Conservation (phyloP, 2,797 vertebrate species). For the Rhinogobio ventralis region DNA sequence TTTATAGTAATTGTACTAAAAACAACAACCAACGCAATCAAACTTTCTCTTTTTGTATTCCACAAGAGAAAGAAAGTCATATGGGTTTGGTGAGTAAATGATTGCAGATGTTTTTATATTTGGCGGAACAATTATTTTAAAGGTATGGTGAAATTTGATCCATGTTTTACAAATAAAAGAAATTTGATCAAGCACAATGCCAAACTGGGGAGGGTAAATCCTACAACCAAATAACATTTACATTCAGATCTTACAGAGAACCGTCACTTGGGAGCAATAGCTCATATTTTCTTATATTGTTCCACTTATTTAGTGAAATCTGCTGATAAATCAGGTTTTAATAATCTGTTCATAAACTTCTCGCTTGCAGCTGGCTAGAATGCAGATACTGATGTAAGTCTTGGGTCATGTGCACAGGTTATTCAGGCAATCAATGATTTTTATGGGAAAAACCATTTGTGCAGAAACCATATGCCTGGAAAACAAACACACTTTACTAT, state of each 20-base stretch:
- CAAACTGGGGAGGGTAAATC: neutral
- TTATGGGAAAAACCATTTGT: too few species aligned
- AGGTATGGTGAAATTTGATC: neutral
- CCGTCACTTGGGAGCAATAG: neutral
- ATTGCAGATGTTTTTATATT: neutral
- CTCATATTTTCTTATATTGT: neutral
- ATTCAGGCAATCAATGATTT: neutral
- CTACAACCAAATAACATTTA: neutral
- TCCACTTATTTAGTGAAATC: neutral
- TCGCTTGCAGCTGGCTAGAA: neutral
- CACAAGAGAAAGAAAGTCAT: neutral
- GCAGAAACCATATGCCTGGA: neutral
- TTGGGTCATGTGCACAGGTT: neutral
- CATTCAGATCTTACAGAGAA: neutral
- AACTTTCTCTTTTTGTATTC: slow-evolving; percentile 27
- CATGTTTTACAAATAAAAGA: neutral
- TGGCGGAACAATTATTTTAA: neutral
- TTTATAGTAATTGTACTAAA: neutral
- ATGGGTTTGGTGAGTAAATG: neutral
- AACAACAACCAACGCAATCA: slow-evolving; percentile 38
- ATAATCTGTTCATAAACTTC: neutral
- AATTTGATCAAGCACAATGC: neutral
- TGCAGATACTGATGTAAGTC: neutral
- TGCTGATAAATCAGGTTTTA: neutral
- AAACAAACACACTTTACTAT: neutral